Evolutionary conservation across 2,888 invertebrate genomes (phyloP), one percentile per base, ranked within the genome.

Genomic region (Agriopis leucophaearia): DNA sequence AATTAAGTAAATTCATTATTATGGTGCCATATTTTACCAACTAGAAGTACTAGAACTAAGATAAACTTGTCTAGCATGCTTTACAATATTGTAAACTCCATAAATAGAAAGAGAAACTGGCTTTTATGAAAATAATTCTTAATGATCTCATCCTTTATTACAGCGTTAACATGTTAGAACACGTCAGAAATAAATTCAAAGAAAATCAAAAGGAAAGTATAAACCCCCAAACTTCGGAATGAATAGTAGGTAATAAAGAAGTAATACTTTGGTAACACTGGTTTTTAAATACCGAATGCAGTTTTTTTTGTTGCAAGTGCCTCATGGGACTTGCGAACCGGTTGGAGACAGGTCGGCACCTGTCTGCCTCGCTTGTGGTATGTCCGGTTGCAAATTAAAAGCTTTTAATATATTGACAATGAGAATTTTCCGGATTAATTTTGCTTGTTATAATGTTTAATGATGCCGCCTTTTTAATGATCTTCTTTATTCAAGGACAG

Each of bases 341-440:
- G 90, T 88, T 15, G 74, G 76, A 84, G 88, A 89, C 91, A 87
- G 81, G 91, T 89, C 88, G 87, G 85, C 91, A 92, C 92, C 92
- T 91, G 92, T 85, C 81, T 75, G 92, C 86, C 81, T 75, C 73
- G 18, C 78, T 78, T 81, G 74, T 74, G 88, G 90, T 88, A 91
- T 90, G 91, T 85, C 84, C 87, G 87, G 80, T 79, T 78, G 81
- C 79, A 79, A 84, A 85, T 87, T 86, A 87, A 87, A 81, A 79
- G 75, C 78, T 80, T 78, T 78, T 79, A 72, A 78, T 76, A 74
- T 73, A 74, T 74, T 74, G 74, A 81, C 81, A 81, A 80, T 80
- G 78, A 81, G 72, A 73, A 79, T 79, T 81, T 83, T 80, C 82
- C 82, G 81, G 81, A 83, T 82, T 77, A 71, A 69, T 72, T 70